phyloP scores from a whole-genome alignment of 2,797 vertebrate genomes.

The Microhierax caerulescens region DNA sequence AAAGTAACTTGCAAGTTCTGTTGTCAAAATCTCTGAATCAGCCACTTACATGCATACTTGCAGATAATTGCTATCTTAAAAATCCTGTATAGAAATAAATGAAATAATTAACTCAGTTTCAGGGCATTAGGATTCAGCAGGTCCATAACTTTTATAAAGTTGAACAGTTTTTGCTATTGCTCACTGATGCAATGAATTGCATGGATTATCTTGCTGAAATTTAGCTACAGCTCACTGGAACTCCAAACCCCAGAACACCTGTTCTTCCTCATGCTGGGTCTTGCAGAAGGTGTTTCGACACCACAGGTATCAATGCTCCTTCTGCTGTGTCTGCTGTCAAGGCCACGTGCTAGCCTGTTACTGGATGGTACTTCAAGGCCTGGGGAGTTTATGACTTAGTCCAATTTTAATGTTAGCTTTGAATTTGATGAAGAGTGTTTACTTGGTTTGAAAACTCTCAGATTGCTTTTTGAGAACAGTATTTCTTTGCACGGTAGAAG shows the following conservation, averaged over 20 bases:
- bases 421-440: background rate
- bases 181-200: background rate
- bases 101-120: background rate
- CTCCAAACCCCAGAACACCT: background rate
- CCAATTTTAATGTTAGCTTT: background rate
- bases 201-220: background rate
- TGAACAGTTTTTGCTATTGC: fast-evolving
- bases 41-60: background rate
- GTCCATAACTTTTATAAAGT: background rate
- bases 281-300: background rate
- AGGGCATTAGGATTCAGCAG: background rate
- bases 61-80: background rate
- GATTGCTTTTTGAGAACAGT: background rate
- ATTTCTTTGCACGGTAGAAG: background rate
- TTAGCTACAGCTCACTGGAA: background rate
- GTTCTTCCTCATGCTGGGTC: background rate
- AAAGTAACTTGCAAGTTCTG: background rate
- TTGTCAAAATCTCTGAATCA: background rate
- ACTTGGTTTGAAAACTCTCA: background rate
- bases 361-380: background rate
- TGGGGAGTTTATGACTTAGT: background rate
- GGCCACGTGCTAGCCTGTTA: background rate
- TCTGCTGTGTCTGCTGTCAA: background rate
- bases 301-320: background rate
- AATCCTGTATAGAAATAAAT: background rate